Evolutionary conservation across 1,140 invertebrate species (phyloP), one percentile per base, ranked within the genome.

Genomic region (Polyergus mexicanus): DNA sequence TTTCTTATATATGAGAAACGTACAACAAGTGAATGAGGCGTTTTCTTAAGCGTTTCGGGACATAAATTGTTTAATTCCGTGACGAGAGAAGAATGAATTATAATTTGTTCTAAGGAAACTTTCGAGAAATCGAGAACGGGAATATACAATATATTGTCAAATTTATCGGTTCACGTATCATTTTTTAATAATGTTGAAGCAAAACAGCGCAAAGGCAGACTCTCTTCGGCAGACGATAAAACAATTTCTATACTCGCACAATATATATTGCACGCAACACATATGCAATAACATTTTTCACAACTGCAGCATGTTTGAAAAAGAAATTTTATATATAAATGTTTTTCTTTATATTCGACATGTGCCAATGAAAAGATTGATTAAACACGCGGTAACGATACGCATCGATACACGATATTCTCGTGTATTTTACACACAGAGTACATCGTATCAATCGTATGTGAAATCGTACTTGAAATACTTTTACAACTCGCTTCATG

Each of bases 401-500:
- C 47, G 22, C 77, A 3, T 7, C 62, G 25, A 38, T 28, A 44
- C 47, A 22, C 16, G 25, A 38, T 41, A n/a, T 19, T 62, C 44
- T 47, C 76, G 22, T n/a, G 7, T 38, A 32, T 66, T 35, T 13
- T 16, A 47, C 44, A 32, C 25, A 38, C 35, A 38, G 32, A 71
- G 11, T 13, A 68, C 8, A 28, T 51, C 32, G 65, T n/a, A 22
- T 56, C 47, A 54, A 16, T 56, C 76, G 25, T 38, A 28, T 32
- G 32, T 32, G 32, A 32, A 32, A 32, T 32, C 32, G 32, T 28
- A 68, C 76, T 54, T n/a, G 22, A 51, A 41, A 41, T 28, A 54
- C 51, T 71, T 74, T 54, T 58, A 69, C 65, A 81, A 16, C 69
- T 83, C n/a, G 54, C 78, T 41, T 83, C 78, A 83, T 83, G 78